phyloP scores from a whole-genome alignment of 1,140 invertebrate species.

The Sycophaga agraensis region DNA sequence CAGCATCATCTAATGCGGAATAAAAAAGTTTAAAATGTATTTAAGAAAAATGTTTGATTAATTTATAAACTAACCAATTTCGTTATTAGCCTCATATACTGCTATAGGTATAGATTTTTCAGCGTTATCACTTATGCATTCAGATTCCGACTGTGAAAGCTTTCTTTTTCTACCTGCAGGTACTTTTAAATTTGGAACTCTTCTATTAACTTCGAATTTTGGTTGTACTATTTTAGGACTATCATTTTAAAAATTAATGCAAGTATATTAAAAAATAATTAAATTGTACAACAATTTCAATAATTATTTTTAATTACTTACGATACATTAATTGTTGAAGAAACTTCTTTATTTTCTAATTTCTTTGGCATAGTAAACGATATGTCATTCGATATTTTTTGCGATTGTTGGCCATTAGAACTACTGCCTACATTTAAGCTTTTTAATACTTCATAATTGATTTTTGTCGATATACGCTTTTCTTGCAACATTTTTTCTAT shows the following conservation, averaged over 20 bases:
- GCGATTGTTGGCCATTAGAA: conserved; percentile 35
- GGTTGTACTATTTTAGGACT: conserved; percentile 5
- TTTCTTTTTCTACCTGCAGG: conserved; percentile 15
- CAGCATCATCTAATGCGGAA: conserved; percentile 39
- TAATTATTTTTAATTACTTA: conserved; percentile 25
- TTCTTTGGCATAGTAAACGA: conserved; percentile 12
- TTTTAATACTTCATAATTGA: conserved; percentile 96
- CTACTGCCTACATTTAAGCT: conserved; percentile 68
- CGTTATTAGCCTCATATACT: conserved; percentile 13
- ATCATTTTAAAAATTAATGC: not conserved
- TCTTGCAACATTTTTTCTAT: conserved; percentile 94
- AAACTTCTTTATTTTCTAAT: conserved; percentile 20
- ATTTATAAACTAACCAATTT: conserved; percentile 14
- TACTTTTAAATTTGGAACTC: conserved; percentile 16
- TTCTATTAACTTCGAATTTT: conserved; percentile 9
- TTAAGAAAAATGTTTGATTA: not conserved
- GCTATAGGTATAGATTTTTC: conserved; percentile 10
- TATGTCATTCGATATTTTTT: conserved; percentile 34
- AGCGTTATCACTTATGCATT: not conserved
- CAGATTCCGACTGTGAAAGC: not conserved
- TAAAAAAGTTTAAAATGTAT: conserved; percentile 15
- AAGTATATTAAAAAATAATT: not conserved
- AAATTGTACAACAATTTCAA: not conserved
- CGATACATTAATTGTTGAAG: conserved; percentile 20
- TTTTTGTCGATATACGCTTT: conserved; percentile 94